Conservation (phyloP, 1,140 invertebrate genomes). For the Halyomorpha halys region DNA sequence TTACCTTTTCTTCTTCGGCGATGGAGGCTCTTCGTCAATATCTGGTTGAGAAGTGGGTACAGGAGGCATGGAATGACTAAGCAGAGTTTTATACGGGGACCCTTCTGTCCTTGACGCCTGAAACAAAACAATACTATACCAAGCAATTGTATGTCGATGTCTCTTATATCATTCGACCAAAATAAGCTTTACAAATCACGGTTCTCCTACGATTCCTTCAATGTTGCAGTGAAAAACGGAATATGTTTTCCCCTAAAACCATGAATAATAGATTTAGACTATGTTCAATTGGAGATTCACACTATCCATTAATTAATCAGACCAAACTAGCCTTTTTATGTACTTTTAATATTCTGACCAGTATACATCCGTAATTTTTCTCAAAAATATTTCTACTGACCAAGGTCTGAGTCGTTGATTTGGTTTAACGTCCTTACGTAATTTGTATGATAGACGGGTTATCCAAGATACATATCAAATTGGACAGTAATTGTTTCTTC, state of each 20-base stretch:
- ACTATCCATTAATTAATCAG: too few species aligned
- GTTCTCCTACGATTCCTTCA: background rate
- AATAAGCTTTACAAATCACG: background rate
- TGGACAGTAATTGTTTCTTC: too few species aligned
- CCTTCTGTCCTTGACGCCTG: slow-evolving; percentile 19
- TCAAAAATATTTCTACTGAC: too few species aligned
- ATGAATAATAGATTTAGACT: too few species aligned
- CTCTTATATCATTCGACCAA: background rate
- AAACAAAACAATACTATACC: background rate
- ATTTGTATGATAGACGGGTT: too few species aligned
- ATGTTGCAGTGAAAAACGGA: background rate
- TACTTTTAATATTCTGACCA: too few species aligned
- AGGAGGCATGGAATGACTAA: slow-evolving; percentile 8
- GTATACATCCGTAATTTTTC: too few species aligned
- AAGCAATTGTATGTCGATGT: background rate
- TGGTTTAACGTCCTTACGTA: too few species aligned
- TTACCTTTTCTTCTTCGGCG: slow-evolving; percentile 21
- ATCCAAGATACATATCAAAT: too few species aligned
- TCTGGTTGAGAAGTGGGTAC: slow-evolving; percentile 1
- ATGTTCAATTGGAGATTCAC: too few species aligned
- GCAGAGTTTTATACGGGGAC: slow-evolving; percentile 11
- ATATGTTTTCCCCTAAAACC: background rate
- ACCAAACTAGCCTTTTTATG: too few species aligned
- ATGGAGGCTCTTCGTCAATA: slow-evolving; percentile 16
- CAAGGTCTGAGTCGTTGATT: too few species aligned